A percentile compares a stretch with the other conserved stretches of the same genome.
phyloP scores from a whole-genome alignment of 1,140 invertebrate species.

The Drosophila parabipectinata region DNA sequence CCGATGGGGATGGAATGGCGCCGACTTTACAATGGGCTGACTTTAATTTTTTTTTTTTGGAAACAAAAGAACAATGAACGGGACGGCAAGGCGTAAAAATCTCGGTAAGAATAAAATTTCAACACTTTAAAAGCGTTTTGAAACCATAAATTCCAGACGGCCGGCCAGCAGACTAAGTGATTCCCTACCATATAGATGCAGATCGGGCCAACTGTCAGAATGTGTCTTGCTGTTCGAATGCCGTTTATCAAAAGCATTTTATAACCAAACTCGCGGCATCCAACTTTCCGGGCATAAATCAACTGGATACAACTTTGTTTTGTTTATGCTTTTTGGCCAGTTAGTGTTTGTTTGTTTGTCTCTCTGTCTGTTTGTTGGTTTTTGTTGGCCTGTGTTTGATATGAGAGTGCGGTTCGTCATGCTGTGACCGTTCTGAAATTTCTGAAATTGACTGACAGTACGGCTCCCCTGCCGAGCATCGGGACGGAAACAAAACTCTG shows the following conservation, averaged over 20 bases:
- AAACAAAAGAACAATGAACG: slow-evolving; percentile 41
- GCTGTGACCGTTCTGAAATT: slow-evolving; percentile 50
- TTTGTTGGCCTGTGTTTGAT: slow-evolving; percentile 39
- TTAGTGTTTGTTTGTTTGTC: slow-evolving; percentile 28
- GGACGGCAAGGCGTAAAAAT: slow-evolving; percentile 50
- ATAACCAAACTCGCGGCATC: slow-evolving; percentile 36
- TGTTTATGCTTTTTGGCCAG: slow-evolving; percentile 60
- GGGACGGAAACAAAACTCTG: slow-evolving; percentile 6
- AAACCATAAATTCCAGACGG: slow-evolving; percentile 63
- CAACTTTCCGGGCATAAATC: slow-evolving; percentile 44
- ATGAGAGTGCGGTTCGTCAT: slow-evolving; percentile 58
- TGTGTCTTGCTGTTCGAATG: slow-evolving; percentile 57
- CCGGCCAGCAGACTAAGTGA: slow-evolving; percentile 25
- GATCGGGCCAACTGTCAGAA: slow-evolving; percentile 58
- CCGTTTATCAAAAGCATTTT: slow-evolving; percentile 63
- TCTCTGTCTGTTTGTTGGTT: slow-evolving; percentile 12
- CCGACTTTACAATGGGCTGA: slow-evolving; percentile 42
- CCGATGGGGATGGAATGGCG: slow-evolving; percentile 16
- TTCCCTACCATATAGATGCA: slow-evolving; percentile 19
- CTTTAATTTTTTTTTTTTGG: slow-evolving; percentile 9
- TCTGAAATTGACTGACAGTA: slow-evolving; percentile 47
- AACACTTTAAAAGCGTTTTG: slow-evolving; percentile 68
- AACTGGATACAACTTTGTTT: slow-evolving; percentile 49
- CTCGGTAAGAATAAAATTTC: slow-evolving; percentile 67
- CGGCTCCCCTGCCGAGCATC: slow-evolving; percentile 25